A percentile compares a stretch with the other conserved stretches of the same genome.
Conservation (phyloP, 2,797 vertebrate genomes). For the Meda fulgida region DNA sequence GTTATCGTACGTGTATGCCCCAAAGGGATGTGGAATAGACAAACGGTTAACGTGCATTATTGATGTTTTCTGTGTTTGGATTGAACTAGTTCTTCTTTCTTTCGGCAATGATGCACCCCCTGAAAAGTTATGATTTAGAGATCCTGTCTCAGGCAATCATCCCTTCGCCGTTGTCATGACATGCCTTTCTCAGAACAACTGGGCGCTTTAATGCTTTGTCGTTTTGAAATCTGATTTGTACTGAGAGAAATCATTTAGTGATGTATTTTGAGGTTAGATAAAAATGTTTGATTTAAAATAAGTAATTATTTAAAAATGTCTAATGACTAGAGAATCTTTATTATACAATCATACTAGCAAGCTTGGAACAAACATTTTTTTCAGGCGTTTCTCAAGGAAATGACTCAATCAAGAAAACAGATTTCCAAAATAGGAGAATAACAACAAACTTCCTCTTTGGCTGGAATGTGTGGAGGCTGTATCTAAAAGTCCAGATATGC, state of each 20-base stretch:
- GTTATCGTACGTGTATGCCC: background rate
- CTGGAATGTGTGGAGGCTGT: constrained; percentile 2
- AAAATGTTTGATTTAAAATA: too few relatives aligned
- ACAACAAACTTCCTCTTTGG: constrained; percentile 41
- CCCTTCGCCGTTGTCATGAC: constrained; percentile 1
- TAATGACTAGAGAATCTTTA: background rate
- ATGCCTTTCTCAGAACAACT: constrained; percentile 17
- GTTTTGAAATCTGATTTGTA: background rate
- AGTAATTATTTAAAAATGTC: background rate
- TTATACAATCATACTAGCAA: background rate
- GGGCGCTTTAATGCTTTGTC: background rate
- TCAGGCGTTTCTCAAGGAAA: constrained; percentile 19
- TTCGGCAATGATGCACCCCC: background rate
- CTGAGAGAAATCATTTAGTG: background rate
- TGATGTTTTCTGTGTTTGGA: background rate
- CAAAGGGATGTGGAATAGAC: background rate
- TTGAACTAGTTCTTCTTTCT: background rate
- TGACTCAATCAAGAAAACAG: constrained; percentile 42
- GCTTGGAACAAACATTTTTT: background rate
- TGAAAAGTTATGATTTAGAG: background rate
- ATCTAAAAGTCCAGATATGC: constrained; percentile 17
- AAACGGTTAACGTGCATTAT: constrained; percentile 10
- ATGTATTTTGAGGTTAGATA: background rate
- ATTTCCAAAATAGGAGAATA: constrained; percentile 41
- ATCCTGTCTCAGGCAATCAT: background rate